Evolutionary conservation across 1,140 invertebrate species (phyloP), one percentile per base, ranked within the genome.

Genomic region (Ridgeia piscesae): DNA sequence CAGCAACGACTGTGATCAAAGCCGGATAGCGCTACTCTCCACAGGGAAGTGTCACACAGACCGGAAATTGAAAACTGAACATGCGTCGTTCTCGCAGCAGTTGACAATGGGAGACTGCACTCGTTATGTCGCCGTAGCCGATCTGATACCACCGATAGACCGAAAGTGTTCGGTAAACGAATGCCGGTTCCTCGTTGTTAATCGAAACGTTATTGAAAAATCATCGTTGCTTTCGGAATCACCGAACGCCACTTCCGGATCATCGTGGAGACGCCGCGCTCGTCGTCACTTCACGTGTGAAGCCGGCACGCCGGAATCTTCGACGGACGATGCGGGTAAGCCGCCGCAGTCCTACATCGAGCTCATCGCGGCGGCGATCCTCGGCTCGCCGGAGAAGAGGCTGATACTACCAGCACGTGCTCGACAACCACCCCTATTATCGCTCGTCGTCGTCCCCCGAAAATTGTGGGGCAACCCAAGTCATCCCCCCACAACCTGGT

Each of bases 391-490:
- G 4, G 93, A 92, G 48, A 95, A 95, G 17, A 95, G 95, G 94
- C 95, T 96, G 94, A 96, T 95, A 21, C 88, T 96, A 96, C 93
- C 91, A 92, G n/a, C 95, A 94, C 92, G 95, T 96, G 91, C 95
- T 95, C 94, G 94, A 96, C 88, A 94, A 96, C 91, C 97, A 98
- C 95, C 98, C 98, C 0, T 99, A 97, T 94, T 99, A 97, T 91
- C 92, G 94, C 0, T 94, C 93, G 6, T n/a, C 92, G 0, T 95
- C 95, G 91, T 91, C 33, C 17, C 94, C 95, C n/a, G n/a, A n/a
- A n/a, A n/a, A n/a, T n/a, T n/a, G 8, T 95, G 95, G 95, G 94
- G 93, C 89, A 94, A 95, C 89, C n/a, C n/a, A n/a, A n/a, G 95
- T 95, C 0, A 93, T 95, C 0, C 94, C 95, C 0, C 95, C n/a